Conservation (phyloP, 2,797 vertebrate species). For the Rhinoraja longicauda region DNA sequence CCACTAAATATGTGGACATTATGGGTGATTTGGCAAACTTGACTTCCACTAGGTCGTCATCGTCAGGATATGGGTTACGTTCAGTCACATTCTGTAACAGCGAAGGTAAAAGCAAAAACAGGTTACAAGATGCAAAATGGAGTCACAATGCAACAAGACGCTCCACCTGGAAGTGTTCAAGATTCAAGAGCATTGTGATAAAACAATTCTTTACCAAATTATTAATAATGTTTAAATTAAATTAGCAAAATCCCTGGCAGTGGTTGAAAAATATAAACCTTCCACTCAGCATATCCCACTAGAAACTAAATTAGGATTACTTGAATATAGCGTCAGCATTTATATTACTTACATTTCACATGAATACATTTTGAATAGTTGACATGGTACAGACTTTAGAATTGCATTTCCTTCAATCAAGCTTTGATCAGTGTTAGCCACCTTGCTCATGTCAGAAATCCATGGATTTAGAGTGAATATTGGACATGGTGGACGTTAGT, state of each 20-base stretch:
- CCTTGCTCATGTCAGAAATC: neutral
- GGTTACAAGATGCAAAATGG: conserved; percentile 15
- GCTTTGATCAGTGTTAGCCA: neutral
- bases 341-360: neutral
- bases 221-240: neutral
- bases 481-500: neutral
- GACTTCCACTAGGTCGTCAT: conserved; percentile 87
- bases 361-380: neutral
- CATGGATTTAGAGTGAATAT: neutral
- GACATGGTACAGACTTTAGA: neutral
- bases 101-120: neutral
- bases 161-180: conserved; percentile 10
- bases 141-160: neutral
- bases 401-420: neutral
- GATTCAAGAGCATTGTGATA: neutral
- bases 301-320: neutral
- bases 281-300: neutral
- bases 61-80: conserved; percentile 83
- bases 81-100: conserved; percentile 77
- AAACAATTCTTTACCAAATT: neutral
- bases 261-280: neutral
- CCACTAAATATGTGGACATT: conserved; percentile 96
- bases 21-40: conserved; percentile 87
- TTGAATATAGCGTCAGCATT: neutral
- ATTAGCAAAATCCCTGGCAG: neutral